Evolutionary conservation across 1,140 invertebrate genomes (phyloP), one percentile per base, ranked within the genome.

Genomic region (Scaptomyza montana): DNA sequence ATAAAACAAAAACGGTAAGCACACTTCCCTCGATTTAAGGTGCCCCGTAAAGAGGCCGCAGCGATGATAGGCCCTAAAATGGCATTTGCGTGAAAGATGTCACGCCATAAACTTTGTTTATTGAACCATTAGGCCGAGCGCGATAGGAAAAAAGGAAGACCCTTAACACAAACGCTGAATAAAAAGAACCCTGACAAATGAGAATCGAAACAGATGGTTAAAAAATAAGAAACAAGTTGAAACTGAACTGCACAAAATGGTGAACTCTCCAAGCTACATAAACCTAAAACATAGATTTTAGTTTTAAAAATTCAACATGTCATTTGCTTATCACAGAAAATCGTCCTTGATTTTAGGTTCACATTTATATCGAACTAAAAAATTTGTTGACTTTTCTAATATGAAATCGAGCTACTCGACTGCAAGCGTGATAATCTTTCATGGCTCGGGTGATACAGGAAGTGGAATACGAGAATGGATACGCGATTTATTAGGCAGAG

Each of bases 11-110:
- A 33, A 70, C 75, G 75, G 75, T 78, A 53, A 62, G 67, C 72
- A n/a, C 2, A 12, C 39, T 12, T 43, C 39, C 39, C 39, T 43
- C 12, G 8, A 39, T 30, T 30, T 30, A 6, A 30, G 3, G 2
- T 25, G 21, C 21, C 21, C 21, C 21, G 21, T 3, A 25, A 25
- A 25, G 21, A 1, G 30, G 30, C 30, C 5, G 21, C 21, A 33
- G 7, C 30, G 51, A 56, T 36, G 46, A 63, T 57, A 59, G 50
- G 39, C 12, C 57, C 46, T 41, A 46, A 2, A 68, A 65, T 56
- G 45, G 47, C 71, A 74, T 78, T 78, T 78, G 75, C 72, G 75
- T 78, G 72, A 78, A 78, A 78, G 75, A 78, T 78, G 75, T 78
- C 75, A 75, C 72, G 61, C 75, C 75, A 75, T 78, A 78, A 78